Percentiles rank a stretch among this genome's conserved stretches.
phyloP scores from a whole-genome alignment of 1,140 invertebrate genomes.

The Ericerus pela region DNA sequence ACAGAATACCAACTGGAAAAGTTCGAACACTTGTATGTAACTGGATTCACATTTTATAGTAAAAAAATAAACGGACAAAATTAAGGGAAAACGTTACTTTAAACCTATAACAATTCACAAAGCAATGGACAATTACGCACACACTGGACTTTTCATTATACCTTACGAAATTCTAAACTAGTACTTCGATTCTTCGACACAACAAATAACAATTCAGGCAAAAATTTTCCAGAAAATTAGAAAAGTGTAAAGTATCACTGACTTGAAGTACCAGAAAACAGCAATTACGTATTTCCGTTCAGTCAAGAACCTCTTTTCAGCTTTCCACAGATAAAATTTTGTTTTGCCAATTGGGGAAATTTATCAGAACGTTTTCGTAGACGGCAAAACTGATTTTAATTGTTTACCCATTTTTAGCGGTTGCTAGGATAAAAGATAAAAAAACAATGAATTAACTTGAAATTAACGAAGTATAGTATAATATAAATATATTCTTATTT shows the following conservation, averaged over 20 bases:
- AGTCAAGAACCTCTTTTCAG: neutral
- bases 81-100: neutral
- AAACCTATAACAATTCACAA: neutral
- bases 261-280: neutral
- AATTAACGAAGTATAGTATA: no score
- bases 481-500: no score
- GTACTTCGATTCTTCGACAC: no score
- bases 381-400: neutral
- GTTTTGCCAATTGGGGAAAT: no score
- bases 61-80: neutral
- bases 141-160: neutral
- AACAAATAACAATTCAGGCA: no score
- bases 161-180: neutral
- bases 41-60: no score
- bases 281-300: neutral
- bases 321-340: neutral
- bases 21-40: no score
- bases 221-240: neutral
- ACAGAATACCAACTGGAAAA: no score
- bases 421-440: neutral
- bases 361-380: neutral
- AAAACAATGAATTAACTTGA: neutral
- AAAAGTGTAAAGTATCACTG: neutral
- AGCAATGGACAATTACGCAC: neutral
- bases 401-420: neutral